Base-by-base conservation (phyloP, 2,113 vertebrate species). In the Nyctereutes procyonoides region DNA sequence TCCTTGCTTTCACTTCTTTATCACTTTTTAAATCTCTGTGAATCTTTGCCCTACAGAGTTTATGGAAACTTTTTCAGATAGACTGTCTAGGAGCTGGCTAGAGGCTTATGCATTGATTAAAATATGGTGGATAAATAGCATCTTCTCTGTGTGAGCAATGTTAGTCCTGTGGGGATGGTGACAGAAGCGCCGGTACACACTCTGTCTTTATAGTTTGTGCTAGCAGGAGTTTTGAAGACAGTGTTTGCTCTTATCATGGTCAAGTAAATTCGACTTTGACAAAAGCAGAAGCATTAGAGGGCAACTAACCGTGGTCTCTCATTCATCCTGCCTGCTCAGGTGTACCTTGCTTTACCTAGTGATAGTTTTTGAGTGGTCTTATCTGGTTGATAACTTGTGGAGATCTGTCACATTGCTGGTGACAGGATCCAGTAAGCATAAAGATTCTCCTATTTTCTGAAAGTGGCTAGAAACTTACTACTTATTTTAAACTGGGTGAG, bases 211-310 rank as follows among this genome's bases (percentile, higher is more conserved):
- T 17, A 51, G 11, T 63, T 20, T 53, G 12, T 81, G 82, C 55
- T 62, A 62, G 32, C 55, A 71, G 63, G 71, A 55, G 30, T 74
- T 32, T 53, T 81, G 69, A 93, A 91, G 85, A 76, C 12, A 38
- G 26, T 76, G 22, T 74, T 55, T 95, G 74, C 71, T 94, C 71
- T 94, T 94, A 81, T 17, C 76, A 76, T 55, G 51, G 51, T 81
- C 76, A 87, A 32, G 35, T 28, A 80, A 58, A 88, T 67, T 76
- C 3, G 17, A 82, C 82, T 80, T 92, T 55, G 58, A 60, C 24
- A 53, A 76, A 93, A 93, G 60, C 58, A 77, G 43, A 83, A 91
- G 53, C 65, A 62, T 48, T 35, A 62, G 76, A 48, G 71, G 58
- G 24, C 77, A 80, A 3, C 48, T 83, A 62, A 28, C 58, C 30